phyloP scores from a whole-genome alignment of 2,888 invertebrate species.

The Caenorhabditis sp. region DNA sequence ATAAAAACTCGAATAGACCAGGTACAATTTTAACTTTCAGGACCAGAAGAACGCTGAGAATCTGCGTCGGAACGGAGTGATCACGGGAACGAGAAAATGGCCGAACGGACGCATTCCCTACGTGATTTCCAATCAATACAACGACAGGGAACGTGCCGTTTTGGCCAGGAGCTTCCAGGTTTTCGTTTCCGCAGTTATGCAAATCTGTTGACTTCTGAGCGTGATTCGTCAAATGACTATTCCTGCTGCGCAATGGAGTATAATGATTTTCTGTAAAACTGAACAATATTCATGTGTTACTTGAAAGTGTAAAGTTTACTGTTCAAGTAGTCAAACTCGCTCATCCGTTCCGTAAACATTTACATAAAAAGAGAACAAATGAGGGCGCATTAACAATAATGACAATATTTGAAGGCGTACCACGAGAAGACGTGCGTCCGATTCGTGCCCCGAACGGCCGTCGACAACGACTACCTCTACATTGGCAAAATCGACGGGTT shows the following conservation, averaged over 20 bases:
- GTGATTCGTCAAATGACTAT: too few species aligned
- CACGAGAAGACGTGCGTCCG: slow-evolving; percentile 77
- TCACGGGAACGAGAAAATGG: slow-evolving; percentile 77
- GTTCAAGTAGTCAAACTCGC: neutral
- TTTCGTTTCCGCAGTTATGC: too few species aligned
- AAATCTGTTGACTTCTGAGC: too few species aligned
- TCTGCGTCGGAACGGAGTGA: slow-evolving; percentile 74
- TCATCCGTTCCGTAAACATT: too few species aligned
- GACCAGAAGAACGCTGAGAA: slow-evolving; percentile 60
- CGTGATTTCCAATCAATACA: slow-evolving; percentile 77
- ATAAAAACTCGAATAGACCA: too few species aligned
- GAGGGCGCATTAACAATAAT: neutral
- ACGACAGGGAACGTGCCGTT: slow-evolving; percentile 76
- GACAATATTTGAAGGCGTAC: slow-evolving; percentile 71
- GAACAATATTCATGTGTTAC: too few species aligned
- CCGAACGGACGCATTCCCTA: slow-evolving; percentile 79
- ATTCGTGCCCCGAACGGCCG: slow-evolving; percentile 73
- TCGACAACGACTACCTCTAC: slow-evolving; percentile 78
- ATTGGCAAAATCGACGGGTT: slow-evolving; percentile 79
- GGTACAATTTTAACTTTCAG: too few species aligned
- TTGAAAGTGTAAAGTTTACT: too few species aligned
- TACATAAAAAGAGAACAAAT: neutral
- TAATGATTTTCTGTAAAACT: too few species aligned
- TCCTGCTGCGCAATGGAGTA: too few species aligned
- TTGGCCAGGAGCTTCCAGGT: slow-evolving; percentile 77